phyloP scores from a whole-genome alignment of 2,113 vertebrate species.

The Oenanthe oenanthe region DNA sequence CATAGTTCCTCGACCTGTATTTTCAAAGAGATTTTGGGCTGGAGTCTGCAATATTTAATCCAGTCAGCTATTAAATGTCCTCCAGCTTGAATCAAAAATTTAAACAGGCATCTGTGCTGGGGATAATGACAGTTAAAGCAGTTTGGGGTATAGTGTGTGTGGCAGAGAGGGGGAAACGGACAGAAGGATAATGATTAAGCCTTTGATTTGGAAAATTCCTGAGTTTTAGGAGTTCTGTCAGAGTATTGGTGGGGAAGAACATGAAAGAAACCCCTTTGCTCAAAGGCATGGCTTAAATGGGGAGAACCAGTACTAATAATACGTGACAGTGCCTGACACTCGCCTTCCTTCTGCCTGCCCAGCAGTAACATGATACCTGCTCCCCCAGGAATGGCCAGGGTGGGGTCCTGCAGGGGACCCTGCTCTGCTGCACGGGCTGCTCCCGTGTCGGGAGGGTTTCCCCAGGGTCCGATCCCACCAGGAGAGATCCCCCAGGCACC shows the following conservation, averaged over 20 bases:
- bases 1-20: conserved; percentile 72
- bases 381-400: background rate
- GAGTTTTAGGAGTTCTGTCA: conserved; percentile 64
- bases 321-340: conserved; percentile 30
- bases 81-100: conserved; percentile 74
- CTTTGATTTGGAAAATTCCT: conserved; percentile 74
- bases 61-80: conserved; percentile 79
- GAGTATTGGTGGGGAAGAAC: conserved; percentile 39
- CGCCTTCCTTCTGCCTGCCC: conserved; percentile 56
- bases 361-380: background rate
- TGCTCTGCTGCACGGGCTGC: no score
- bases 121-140: conserved; percentile 68
- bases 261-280: conserved; percentile 70
- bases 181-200: conserved; percentile 8
- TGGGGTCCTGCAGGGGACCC: background rate
- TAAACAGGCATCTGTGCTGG: conserved; percentile 56
- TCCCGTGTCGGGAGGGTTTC: background rate
- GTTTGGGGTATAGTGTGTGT: conserved; percentile 22
- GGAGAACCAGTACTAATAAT: conserved; percentile 52
- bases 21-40: conserved; percentile 74
- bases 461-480: fast-evolving
- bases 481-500: no score
- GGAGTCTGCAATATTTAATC: conserved; percentile 79
- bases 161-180: background rate
- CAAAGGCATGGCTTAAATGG: conserved; percentile 67